Conservation (phyloP, 2,888 invertebrate species). For the Dendrolimus houi region DNA sequence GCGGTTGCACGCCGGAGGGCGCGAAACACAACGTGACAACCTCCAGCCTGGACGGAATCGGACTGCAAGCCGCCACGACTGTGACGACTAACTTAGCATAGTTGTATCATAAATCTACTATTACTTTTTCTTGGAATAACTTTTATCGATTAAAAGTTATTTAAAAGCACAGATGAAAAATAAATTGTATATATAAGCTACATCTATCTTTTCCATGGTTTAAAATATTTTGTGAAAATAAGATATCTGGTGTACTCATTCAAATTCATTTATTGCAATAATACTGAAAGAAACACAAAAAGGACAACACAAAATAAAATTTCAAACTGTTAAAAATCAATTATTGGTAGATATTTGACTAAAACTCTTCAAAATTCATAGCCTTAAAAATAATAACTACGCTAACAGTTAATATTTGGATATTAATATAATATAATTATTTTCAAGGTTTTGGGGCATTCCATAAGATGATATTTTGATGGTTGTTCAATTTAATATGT, state of each 20-base stretch:
- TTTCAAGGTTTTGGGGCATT: not conserved
- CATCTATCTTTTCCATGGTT: too few relatives aligned
- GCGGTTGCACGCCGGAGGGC: too few relatives aligned
- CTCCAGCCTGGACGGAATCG: too few relatives aligned
- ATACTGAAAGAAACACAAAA: slow-evolving; percentile 32
- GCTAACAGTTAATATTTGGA: slow-evolving; percentile 21
- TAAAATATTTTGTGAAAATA: slow-evolving; percentile 1
- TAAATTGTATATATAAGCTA: too few relatives aligned
- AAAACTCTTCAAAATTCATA: slow-evolving; percentile 30
- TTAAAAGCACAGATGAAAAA: too few relatives aligned
- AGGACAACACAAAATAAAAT: slow-evolving; percentile 24
- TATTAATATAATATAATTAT: slow-evolving; percentile 9
- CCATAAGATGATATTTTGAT: not conserved
- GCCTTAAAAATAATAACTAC: slow-evolving; percentile 17
- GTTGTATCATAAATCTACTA: too few relatives aligned
- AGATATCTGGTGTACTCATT: not conserved
- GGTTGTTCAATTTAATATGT: too few relatives aligned
- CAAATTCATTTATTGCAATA: slow-evolving; percentile 18
- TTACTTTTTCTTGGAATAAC: too few relatives aligned
- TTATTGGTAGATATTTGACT: slow-evolving; percentile 17
- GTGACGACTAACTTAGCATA: too few relatives aligned
- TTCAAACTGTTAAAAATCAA: slow-evolving; percentile 16
- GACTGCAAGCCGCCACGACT: too few relatives aligned
- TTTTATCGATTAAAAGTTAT: too few relatives aligned
- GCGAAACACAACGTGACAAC: too few relatives aligned